Base-by-base conservation (phyloP, 1,140 invertebrate genomes). In the Pseudomyrmex dendroicus region DNA sequence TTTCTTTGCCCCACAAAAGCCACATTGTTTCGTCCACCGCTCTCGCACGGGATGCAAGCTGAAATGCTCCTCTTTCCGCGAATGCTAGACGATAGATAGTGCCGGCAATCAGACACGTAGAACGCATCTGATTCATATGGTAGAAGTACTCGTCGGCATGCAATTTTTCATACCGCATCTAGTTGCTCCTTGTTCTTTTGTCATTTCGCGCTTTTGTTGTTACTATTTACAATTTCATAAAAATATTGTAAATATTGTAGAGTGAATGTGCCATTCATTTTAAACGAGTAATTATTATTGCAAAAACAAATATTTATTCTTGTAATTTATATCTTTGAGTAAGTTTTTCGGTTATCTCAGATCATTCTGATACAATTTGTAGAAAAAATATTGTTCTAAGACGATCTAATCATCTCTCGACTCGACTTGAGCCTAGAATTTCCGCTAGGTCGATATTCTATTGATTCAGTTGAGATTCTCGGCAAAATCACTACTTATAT, bases 1-100 rank as follows among this genome's bases (percentile, higher is more conserved):
- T 90, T 87, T 85, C 86, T 86, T 85, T 85, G 87, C 72, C 50
- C 22, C 83, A 90, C 90, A 90, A 91, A 91, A 82, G 90, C 88
- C 56, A 89, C 89, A 91, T 91, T 91, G 90, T 91, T 91, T 91
- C 89, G 88, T 62, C 82, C 82, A 59, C 73, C 83, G 73, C 63
- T 84, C 80, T 85, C 73, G 64, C 82, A 83, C 61, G 83, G 50
- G 77, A 83, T 72, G 77, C 78, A 25, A 56, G 48, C 73, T 78
- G 76, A 88, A 88, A 89, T 56, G 87, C 73, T 85, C 68, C 86
- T 64, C 73, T 86, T 86, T 80, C 83, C 67, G 50, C 59, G 66
- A 73, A 54, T 70, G 61, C 56, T 67, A 76, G 77, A 84, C 74
- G 59, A 66, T 76, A 54, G 73, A 74, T 59, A 88, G 66, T 52